Evolutionary conservation across 2,888 invertebrate genomes (phyloP).

Genomic region (Melieria picta): DNA sequence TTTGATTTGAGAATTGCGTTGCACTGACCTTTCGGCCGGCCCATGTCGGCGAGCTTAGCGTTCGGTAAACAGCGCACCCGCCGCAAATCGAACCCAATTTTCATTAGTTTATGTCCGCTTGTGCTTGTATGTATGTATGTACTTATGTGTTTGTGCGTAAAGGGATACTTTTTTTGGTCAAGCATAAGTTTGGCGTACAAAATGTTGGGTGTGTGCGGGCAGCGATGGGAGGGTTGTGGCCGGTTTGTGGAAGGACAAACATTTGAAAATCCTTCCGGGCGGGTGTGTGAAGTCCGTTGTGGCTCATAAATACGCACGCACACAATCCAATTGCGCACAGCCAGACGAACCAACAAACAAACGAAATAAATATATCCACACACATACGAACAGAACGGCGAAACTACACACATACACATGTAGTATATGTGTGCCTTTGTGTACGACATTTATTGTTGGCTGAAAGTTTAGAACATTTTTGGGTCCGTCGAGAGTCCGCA

Average conservation of each 20-base stretch:
- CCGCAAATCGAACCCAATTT: constrained; percentile 11
- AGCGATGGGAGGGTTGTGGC: background rate
- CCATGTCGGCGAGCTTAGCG: background rate
- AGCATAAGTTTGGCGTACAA: background rate
- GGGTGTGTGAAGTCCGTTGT: constrained; percentile 14
- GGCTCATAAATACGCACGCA: constrained; percentile 13
- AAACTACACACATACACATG: background rate
- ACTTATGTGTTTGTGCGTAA: background rate
- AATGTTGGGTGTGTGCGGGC: background rate
- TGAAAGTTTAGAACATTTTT: too few species aligned
- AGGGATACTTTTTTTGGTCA: constrained; percentile 4
- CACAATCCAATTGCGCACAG: too few species aligned
- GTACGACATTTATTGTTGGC: too few species aligned
- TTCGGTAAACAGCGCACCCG: constrained; percentile 5
- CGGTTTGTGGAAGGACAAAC: background rate
- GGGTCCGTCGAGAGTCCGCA: too few species aligned
- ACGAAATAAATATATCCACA: background rate
- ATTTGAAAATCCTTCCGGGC: constrained; percentile 22
- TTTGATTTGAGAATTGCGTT: constrained; percentile 22
- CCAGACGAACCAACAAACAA: too few species aligned
- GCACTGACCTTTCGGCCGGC: background rate
- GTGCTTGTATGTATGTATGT: background rate
- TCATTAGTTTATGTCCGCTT: background rate
- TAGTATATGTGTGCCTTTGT: background rate
- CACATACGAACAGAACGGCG: background rate